Evolutionary conservation across 2,797 vertebrate species (phyloP).

Genomic region (Ptychobarbus kaznakovi): DNA sequence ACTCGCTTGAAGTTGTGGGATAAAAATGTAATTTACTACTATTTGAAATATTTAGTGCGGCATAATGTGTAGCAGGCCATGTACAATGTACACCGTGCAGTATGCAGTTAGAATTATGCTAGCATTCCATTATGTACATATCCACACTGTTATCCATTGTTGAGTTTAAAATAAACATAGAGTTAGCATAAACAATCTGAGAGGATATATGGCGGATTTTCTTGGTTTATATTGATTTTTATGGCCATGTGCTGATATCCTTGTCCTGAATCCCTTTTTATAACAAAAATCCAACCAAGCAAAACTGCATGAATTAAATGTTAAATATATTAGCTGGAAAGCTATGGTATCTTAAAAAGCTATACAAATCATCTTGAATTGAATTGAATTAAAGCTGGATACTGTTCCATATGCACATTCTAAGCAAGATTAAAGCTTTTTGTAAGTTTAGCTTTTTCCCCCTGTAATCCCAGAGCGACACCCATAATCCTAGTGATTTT

Average conservation of each 20-base stretch:
- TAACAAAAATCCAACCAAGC: slow-evolving; percentile 7
- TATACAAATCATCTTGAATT: no score
- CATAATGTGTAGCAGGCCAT: not conserved
- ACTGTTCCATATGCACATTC: no score
- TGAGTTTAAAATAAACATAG: not conserved
- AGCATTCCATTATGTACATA: not conserved
- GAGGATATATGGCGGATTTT: not conserved
- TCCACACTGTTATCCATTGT: no score
- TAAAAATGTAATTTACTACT: not conserved
- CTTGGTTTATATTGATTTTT: not conserved
- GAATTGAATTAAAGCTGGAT: no score
- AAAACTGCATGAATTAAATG: not conserved
- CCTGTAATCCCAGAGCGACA: no score
- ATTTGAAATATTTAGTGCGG: not conserved
- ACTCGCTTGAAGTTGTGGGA: not conserved
- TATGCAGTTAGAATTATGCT: not conserved
- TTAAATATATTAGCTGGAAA: no score
- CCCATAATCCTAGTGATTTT: no score
- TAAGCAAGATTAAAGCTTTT: no score
- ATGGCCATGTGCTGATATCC: not conserved
- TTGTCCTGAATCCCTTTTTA: not conserved
- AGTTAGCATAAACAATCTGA: not conserved
- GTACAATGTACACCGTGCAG: not conserved
- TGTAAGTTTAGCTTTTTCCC: no score
- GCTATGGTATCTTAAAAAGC: no score